Evolutionary conservation across 2,113 vertebrate genomes (phyloP).

Genomic region (Bujurquina vittata): DNA sequence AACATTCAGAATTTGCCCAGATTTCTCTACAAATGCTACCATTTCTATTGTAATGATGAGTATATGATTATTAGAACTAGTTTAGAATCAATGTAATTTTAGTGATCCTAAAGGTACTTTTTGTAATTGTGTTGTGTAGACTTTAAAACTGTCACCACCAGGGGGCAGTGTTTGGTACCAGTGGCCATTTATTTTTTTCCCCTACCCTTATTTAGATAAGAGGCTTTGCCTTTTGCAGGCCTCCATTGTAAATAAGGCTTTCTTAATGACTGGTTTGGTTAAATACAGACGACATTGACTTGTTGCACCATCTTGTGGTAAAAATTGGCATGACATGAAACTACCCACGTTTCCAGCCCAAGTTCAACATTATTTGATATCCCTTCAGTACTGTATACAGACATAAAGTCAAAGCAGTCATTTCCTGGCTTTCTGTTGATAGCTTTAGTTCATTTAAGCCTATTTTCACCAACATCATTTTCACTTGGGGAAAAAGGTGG

Average conservation of each 20-base stretch:
- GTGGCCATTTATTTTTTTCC: not conserved
- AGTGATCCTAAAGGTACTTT: too few relatives aligned
- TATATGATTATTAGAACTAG: not conserved
- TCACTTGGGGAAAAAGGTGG: not conserved
- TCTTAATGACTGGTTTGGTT: not conserved
- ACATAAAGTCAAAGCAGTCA: too few relatives aligned
- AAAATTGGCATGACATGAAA: not conserved
- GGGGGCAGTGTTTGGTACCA: not conserved
- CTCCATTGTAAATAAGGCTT: not conserved
- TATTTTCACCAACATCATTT: not conserved
- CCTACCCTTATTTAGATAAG: not conserved
- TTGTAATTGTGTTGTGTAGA: too few relatives aligned
- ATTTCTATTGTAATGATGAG: not conserved
- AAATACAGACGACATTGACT: not conserved
- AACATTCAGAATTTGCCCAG: fast-evolving
- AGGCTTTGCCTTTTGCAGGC: not conserved
- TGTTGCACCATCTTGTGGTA: not conserved
- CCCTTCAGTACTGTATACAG: not conserved
- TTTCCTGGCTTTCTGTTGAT: not conserved
- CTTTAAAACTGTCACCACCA: not conserved
- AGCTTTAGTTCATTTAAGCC: not conserved
- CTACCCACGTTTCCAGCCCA: not conserved
- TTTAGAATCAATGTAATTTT: not conserved
- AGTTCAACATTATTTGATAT: not conserved
- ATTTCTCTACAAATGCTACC: too few relatives aligned